These are phyloP conservation scores for Synodontis membranacea DNA, from an alignment of 2,113 vertebrate genomes.

Conservation along the genomic window DNA sequence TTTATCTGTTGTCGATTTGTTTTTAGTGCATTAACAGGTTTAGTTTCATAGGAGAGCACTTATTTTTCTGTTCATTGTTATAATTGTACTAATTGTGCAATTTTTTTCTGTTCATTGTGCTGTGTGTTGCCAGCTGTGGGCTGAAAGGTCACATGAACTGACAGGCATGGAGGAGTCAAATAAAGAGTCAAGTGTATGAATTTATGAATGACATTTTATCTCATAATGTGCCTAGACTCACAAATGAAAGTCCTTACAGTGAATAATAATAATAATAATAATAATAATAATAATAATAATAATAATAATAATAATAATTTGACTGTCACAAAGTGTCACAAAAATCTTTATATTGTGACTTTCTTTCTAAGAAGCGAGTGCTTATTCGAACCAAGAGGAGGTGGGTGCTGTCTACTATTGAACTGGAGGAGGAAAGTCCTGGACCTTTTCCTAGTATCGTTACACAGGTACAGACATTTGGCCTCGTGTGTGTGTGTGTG, in stretches of 20 bases:
- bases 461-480: slow-evolving; percentile 59
- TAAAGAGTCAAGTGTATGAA: neutral
- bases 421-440: slow-evolving; percentile 73
- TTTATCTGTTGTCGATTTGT: neutral
- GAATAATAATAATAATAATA: too few species aligned
- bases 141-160: neutral
- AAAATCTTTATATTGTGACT: neutral
- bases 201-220: neutral
- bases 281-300: too few species aligned
- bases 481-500: too few species aligned
- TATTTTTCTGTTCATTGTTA: neutral
- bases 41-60: neutral
- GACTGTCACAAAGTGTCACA: neutral
- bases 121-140: neutral
- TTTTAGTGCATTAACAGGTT: neutral
- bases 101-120: neutral
- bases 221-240: neutral
- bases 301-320: too few species aligned
- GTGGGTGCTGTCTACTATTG: slow-evolving; percentile 80
- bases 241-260: neutral
- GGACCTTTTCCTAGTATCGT: slow-evolving; percentile 70
- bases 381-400: slow-evolving; percentile 74
- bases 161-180: neutral
- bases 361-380: slow-evolving; percentile 56
- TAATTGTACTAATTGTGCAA: too few species aligned